Evolutionary conservation across 2,888 invertebrate genomes (phyloP).

Genomic region (Holacanthella duospinosa): DNA sequence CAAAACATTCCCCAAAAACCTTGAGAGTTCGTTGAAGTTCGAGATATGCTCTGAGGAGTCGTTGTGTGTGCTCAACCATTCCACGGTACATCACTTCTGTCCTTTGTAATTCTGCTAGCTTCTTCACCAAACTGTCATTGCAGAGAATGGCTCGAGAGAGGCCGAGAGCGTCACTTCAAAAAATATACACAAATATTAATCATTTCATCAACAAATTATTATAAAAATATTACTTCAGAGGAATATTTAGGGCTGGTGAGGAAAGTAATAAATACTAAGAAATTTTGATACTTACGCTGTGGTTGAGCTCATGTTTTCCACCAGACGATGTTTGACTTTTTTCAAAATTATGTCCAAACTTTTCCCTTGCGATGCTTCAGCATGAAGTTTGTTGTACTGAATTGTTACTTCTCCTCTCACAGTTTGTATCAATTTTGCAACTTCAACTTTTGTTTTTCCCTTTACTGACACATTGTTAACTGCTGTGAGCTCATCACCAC

Average conservation of each 20-base stretch:
- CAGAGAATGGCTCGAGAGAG: conserved; percentile 92
- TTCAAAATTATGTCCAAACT: conserved; percentile 91
- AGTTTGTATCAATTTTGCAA: conserved; percentile 97
- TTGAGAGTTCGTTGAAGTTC: conserved; percentile 78
- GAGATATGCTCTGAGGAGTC: conserved; percentile 68
- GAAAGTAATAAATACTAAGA: no score
- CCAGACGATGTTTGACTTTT: conserved; percentile 91
- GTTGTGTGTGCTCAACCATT: conserved; percentile 78
- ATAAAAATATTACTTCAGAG: no score
- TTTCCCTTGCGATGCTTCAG: conserved; percentile 91
- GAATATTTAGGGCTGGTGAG: no score
- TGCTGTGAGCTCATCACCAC: conserved; percentile 92
- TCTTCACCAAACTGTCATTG: conserved; percentile 93
- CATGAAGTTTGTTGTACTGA: conserved; percentile 95
- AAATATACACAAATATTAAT: no score
- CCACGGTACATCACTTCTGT: conserved; percentile 87
- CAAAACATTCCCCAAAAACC: conserved; percentile 88
- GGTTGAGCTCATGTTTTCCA: conserved; percentile 87
- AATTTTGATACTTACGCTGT: no score
- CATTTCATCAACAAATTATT: no score
- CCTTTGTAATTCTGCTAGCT: conserved; percentile 82
- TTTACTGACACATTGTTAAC: conserved; percentile 87
- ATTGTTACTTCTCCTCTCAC: conserved; percentile 83
- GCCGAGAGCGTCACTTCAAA: conserved; percentile 51
- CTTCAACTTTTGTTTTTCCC: conserved; percentile 94